Evolutionary conservation across 1,140 invertebrate species (phyloP), one percentile per base, ranked within the genome.

Genomic region (Drosophila murphyi): DNA sequence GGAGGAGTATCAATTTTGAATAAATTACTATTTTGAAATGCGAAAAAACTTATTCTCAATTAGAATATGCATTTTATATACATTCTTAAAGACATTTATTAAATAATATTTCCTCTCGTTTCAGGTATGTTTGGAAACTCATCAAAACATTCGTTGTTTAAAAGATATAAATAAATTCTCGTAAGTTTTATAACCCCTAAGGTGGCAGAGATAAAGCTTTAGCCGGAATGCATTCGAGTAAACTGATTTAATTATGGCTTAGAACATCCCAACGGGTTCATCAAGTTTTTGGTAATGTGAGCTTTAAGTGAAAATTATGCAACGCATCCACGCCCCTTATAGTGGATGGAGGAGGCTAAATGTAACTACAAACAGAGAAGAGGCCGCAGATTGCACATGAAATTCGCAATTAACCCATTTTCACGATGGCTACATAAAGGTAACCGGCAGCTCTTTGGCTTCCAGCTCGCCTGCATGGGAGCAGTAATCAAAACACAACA

Each of bases 401-500:
- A 83, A 78, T 81, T 89, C 74, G 85, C 85, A 89, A 89, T 89
- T 89, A 89, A 89, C 86, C 85, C 80, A 89, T 89, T 89, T 89
- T 72, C 81, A 73, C 29, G 57, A 83, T 73, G 78, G 85, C 74
- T 68, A 76, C 77, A 81, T 69, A 68, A 72, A 80, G 67, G 76
- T 55, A 80, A 83, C 72, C 51, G 69, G 51, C 64, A 48, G 31
- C 20, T 41, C 71, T n/a, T 7, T 48, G 4, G 12, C 20, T 59
- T 34, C n/a, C 8, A 2, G 45, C 34, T 3, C 6, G 8, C 5
- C 2, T 10, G 3, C 10, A 28, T 5, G 12, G 5, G 7, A n/a
- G 29, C 47, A 10, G 32, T 43, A 45, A 52, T 12, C 57, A 29
- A 48, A 28, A 29, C 34, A 51, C 32, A 63, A 29, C 60, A 43